Evolutionary conservation across 2,888 invertebrate species (phyloP), one percentile per base, ranked within the genome.

Genomic region (Eutolmus rufibarbis): DNA sequence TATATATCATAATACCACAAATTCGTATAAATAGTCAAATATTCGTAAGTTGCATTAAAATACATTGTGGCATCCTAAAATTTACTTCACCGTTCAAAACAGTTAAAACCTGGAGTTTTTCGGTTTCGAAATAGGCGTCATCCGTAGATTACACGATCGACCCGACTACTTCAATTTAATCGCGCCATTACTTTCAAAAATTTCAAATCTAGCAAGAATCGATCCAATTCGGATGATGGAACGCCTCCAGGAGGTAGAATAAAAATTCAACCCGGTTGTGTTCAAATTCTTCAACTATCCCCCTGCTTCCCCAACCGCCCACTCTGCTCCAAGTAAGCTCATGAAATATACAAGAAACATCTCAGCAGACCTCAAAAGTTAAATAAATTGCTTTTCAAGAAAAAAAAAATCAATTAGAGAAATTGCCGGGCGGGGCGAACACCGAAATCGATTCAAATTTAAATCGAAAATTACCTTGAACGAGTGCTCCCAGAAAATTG

Each of bases 331-430:
- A 14, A 46, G 28, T 66, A 66, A 79, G 28, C 43, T 79, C 23
- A 79, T 79, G 79, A 51, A 79, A 79, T 51, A 79, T 51, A 79
- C 46, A 79, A 66, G 19, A 43, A 78, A 79, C 79, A 79, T 79
- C 51, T 51, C 28, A 79, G 14, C 79, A 46, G 46, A 79, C 51
- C 79, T 79, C 79, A 79, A 79, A 79, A 51, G 79, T 79, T 79
- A 79, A 51, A 79, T 79, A 79, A 79, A 79, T 51, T 79, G 79
- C 79, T 79, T 51, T 23, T 31, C 79, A 28, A 79, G 51, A 7
- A 23, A 79, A 79, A 79, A 79, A 79, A 79, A 79, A 79, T 79
- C 79, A 79, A 79, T 79, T 79, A 79, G 79, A 79, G 46, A 79
- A 79, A 79, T 79, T 79, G 79, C 16, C 51, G 34, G 40, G 46